Evolutionary conservation across 2,113 vertebrate species (phyloP).

Genomic region (Henicopernis longicauda): DNA sequence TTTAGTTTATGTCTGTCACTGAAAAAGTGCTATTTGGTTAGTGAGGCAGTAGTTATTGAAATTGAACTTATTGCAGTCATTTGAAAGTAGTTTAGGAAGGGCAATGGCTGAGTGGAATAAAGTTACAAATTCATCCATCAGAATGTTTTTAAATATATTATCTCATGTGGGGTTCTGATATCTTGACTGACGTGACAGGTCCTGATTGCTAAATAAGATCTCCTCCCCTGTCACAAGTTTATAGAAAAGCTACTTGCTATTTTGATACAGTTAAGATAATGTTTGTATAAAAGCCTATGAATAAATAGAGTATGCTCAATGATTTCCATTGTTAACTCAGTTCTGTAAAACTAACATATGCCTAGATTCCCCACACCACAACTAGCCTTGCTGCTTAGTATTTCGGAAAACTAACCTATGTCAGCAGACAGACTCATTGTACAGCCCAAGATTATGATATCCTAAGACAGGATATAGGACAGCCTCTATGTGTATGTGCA

Average conservation of each 20-base stretch:
- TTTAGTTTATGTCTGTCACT: not conserved
- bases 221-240: not conserved
- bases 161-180: not conserved
- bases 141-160: not conserved
- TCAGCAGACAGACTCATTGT: not conserved
- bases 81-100: not conserved
- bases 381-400: not conserved
- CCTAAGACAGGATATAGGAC: not conserved
- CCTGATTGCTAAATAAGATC: not conserved
- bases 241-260: not conserved
- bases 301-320: not conserved
- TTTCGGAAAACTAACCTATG: not conserved
- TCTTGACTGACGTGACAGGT: not conserved
- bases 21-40: not conserved
- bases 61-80: not conserved
- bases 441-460: not conserved
- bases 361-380: not conserved
- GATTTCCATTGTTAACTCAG: not conserved
- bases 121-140: not conserved
- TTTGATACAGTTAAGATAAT: not conserved
- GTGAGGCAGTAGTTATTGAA: not conserved
- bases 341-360: not conserved
- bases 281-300: not conserved
- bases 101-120: not conserved
- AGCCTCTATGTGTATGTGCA: not conserved